These are phyloP conservation scores for Tachysurus fulvidraco DNA, from an alignment of 2,113 vertebrate species.

Conservation along the genomic window DNA sequence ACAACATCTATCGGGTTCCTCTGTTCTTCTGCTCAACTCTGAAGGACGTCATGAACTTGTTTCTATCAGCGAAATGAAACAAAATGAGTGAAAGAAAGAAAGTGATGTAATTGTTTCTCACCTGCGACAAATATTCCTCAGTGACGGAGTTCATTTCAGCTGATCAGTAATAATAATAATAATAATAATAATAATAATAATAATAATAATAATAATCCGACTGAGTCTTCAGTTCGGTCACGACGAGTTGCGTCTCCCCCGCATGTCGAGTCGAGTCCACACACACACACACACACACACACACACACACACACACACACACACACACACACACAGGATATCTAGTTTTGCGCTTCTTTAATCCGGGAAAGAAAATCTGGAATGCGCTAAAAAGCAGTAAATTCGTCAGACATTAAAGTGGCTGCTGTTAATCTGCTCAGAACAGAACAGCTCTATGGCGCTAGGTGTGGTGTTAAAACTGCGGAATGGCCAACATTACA, in stretches of 20 bases:
- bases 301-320: neutral
- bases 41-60: neutral
- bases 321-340: neutral
- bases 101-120: slow-evolving; percentile 2
- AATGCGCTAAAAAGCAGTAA: neutral
- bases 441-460: neutral
- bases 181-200: neutral
- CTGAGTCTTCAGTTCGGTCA: neutral
- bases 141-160: slow-evolving; percentile 9
- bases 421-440: neutral
- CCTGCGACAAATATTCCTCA: neutral
- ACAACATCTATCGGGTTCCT: neutral
- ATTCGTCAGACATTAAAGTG: neutral
- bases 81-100: neutral
- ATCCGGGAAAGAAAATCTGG: neutral
- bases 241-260: slow-evolving; percentile 9
- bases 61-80: neutral
- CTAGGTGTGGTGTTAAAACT: neutral
- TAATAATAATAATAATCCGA: neutral
- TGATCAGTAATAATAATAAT: neutral
- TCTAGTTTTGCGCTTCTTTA: neutral
- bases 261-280: neutral
- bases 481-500: slow-evolving; percentile 40
- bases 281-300: neutral
- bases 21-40: neutral